Evolutionary conservation across 2,888 invertebrate species (phyloP), one percentile per base, ranked within the genome.

Genomic region (Antheraea yamamai): DNA sequence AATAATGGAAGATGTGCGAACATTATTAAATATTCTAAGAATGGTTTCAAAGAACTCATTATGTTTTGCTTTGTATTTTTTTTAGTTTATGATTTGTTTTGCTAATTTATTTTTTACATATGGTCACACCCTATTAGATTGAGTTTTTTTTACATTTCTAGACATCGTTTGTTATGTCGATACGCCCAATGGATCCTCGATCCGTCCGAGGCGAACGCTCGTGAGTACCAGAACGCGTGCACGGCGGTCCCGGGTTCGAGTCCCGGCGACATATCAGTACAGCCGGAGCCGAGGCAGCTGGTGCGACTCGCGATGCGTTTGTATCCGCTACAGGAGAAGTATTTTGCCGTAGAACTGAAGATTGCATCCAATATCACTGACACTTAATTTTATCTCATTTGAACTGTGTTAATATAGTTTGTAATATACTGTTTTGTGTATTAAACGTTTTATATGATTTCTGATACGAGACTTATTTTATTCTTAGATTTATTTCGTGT

Each of bases 131-230:
- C 4, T 35, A 35, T 35, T 35, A 4, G 4, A 35, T 35, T 35
- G n/a, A n/a, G n/a, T n/a, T n/a, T n/a, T 30, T 30, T 66, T 30
- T 14, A 2, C 8, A 26, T 66, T 79, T 77, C 0, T 86, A 94
- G 94, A 7, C 92, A 91, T 78, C 91, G 92, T 2, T 77, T 89
- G 1, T 87, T 94, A 8, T 87, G 90, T 76, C 89, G 89, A 10
- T 83, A 91, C 74, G 91, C 90, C 0, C 87, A 84, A n/a, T 92
- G 89, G 82, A 77, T 91, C 2, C 75, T 89, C 0, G 74, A 81
- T 0, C 87, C 89, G 0, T 81, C 83, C 2, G 85, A 85, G 3
- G 71, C 73, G 2, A 64, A 83, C 0, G 73, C 79, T 0, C 85
- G 84, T 0, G 83, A 85, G 0, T 92, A 84, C 85, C 89, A 90